Conservation (phyloP, 2,797 vertebrate species). For the Coregonus ussuriensis region DNA sequence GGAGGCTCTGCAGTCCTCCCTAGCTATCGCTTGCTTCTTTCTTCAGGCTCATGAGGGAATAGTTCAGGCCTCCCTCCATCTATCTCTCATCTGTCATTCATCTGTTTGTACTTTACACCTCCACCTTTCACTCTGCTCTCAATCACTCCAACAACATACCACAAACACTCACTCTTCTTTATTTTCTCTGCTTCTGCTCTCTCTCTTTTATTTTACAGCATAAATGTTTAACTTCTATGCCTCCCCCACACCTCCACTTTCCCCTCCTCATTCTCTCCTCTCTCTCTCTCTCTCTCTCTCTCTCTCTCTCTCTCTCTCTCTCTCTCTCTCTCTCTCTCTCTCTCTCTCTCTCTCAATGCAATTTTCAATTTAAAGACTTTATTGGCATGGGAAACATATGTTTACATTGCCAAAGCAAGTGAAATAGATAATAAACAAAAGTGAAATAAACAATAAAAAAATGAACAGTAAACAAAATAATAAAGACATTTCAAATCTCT, state of each 20-base stretch:
- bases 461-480: no score
- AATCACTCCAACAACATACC: constrained; percentile 9
- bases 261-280: background rate
- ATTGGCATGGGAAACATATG: no score
- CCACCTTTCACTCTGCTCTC: constrained; percentile 20
- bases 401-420: no score
- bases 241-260: no score
- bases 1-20: constrained; percentile 23
- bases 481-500: no score
- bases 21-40: constrained; percentile 33
- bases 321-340: constrained; percentile 22
- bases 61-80: constrained; percentile 19
- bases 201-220: background rate
- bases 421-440: no score
- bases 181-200: constrained; percentile 26
- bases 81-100: background rate
- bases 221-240: no score
- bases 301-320: background rate
- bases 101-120: constrained; percentile 19
- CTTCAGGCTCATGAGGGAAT: constrained; percentile 8
- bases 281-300: constrained; percentile 16
- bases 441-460: no score
- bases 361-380: no score
- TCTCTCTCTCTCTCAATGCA: no score
- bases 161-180: constrained; percentile 28